Percentiles rank a stretch among this genome's conserved stretches.
Evolutionary conservation across 2,888 invertebrate genomes (phyloP).

Genomic region (Escarpia spicata): DNA sequence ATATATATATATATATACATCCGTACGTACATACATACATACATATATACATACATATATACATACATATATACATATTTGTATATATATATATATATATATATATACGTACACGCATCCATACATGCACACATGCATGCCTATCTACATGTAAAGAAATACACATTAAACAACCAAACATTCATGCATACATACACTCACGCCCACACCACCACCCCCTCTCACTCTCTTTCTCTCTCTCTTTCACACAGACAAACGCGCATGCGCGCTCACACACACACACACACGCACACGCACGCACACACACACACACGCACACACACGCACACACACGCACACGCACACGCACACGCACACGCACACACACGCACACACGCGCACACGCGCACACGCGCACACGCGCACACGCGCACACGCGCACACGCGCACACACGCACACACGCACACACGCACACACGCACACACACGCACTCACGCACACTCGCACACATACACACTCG

Average conservation of each 20-base stretch:
- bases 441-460: neutral
- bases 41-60: neutral
- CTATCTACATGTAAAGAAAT: no score
- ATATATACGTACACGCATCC: neutral
- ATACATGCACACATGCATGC: neutral
- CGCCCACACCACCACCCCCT: neutral
- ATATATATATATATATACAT: neutral
- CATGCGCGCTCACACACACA: neutral
- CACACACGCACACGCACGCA: slow-evolving; percentile 13
- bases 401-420: neutral
- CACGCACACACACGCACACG: neutral
- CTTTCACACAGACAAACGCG: no score
- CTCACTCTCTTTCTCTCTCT: no score
- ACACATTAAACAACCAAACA: neutral
- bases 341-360: neutral
- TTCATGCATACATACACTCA: neutral
- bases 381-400: neutral
- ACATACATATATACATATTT: neutral
- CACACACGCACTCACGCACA: neutral
- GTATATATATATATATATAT: neutral
- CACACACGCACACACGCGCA: neutral
- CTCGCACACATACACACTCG: neutral
- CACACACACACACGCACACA: slow-evolving; percentile 17
- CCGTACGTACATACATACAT: neutral
- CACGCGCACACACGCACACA: neutral